Percentiles rank a stretch among this genome's conserved stretches.
Evolutionary conservation across 2,888 invertebrate species (phyloP).

Genomic region (Aspidiotus destructor): DNA sequence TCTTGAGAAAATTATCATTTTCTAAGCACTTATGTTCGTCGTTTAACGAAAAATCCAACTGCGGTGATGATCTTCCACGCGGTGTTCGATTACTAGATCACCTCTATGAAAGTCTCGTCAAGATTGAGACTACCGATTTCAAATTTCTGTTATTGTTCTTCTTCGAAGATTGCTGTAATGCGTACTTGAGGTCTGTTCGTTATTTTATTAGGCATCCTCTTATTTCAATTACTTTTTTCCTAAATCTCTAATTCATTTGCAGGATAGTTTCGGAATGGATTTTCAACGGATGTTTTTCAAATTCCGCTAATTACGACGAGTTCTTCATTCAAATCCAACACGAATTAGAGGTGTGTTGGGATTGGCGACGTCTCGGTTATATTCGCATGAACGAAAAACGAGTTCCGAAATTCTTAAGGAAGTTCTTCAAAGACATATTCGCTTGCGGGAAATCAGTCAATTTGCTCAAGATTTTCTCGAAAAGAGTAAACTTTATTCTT

Average conservation of each 20-base stretch:
- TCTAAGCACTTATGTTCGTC: slow-evolving; percentile 6
- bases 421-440: slow-evolving; percentile 29
- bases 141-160: slow-evolving; percentile 13
- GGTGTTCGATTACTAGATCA: slow-evolving; percentile 21
- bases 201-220: not conserved
- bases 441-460: slow-evolving; percentile 26
- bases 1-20: slow-evolving; percentile 12
- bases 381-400: slow-evolving; percentile 17
- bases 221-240: not conserved
- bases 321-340: slow-evolving; percentile 27
- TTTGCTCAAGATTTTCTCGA: slow-evolving; percentile 24
- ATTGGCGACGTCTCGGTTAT: slow-evolving; percentile 25
- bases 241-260: not conserved
- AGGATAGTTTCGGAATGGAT: slow-evolving; percentile 25
- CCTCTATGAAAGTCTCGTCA: slow-evolving; percentile 5
- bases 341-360: slow-evolving; percentile 16
- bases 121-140: slow-evolving; percentile 11
- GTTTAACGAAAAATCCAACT: not conserved
- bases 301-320: slow-evolving; percentile 17
- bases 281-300: slow-evolving; percentile 22
- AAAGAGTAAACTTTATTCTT: not conserved
- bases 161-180: slow-evolving; percentile 20
- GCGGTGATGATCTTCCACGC: not conserved
- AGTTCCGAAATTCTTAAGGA: slow-evolving; percentile 15
- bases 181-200: slow-evolving; percentile 14